Percentiles rank a stretch among this genome's conserved stretches.
Conservation (phyloP, 2,888 invertebrate genomes). For the Ectobius pallidus region DNA sequence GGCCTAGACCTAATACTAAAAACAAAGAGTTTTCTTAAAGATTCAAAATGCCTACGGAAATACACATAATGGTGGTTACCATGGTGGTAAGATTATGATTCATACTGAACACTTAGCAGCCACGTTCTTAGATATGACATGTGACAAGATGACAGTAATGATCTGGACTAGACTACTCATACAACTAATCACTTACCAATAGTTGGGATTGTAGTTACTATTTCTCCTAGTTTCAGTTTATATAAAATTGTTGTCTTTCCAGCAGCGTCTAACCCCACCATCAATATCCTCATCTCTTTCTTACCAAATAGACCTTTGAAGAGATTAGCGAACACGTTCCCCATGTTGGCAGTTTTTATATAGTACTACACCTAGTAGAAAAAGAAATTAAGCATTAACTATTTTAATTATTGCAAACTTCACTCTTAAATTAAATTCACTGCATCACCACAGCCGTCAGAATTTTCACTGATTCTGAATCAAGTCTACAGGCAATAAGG, state of each 20-base stretch:
- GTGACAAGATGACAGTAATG: too few species aligned
- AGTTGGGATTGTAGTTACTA: conserved; percentile 99
- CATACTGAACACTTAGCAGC: too few species aligned
- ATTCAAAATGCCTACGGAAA: too few species aligned
- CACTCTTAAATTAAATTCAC: too few species aligned
- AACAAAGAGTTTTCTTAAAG: too few species aligned
- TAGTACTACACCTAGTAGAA: conserved; percentile 33
- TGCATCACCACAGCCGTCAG: not conserved
- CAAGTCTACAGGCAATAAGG: conserved; percentile 3
- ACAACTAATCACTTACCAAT: conserved; percentile 93
- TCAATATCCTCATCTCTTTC: conserved; percentile 99
- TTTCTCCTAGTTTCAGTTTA: conserved; percentile 99
- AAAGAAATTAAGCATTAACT: conserved; percentile 5
- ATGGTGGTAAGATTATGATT: too few species aligned
- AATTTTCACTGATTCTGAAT: too few species aligned
- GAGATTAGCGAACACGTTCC: conserved; percentile 95
- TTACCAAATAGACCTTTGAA: conserved; percentile 99
- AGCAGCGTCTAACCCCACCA: conserved; percentile 99
- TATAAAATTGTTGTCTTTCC: conserved; percentile 99
- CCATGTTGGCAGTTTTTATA: conserved; percentile 73
- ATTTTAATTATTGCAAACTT: too few species aligned
- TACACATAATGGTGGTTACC: too few species aligned
- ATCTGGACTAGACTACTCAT: too few species aligned
- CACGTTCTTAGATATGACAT: too few species aligned
- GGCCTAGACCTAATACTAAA: too few species aligned